Evolutionary conservation across 2,888 invertebrate species (phyloP).

Genomic region (Troglohyphantes excavatus): DNA sequence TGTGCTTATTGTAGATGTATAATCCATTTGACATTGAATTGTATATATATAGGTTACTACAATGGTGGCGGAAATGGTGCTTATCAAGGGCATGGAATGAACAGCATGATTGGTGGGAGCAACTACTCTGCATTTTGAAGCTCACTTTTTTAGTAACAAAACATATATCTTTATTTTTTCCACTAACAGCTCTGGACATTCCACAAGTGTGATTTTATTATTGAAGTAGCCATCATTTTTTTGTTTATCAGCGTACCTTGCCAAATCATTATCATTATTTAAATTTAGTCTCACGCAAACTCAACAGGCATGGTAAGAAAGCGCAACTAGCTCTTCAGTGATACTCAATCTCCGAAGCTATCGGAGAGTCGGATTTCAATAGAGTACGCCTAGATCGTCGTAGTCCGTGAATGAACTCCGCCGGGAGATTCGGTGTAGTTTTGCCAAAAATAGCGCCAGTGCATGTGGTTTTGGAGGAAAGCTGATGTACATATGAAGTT

Average conservation of each 20-base stretch:
- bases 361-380: background rate
- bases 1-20: too few relatives aligned
- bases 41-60: conserved; percentile 49
- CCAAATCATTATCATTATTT: conserved; percentile 41
- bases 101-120: conserved; percentile 77
- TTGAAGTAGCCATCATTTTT: conserved; percentile 47
- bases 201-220: conserved; percentile 52
- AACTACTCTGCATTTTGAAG: conserved; percentile 76
- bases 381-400: background rate
- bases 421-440: background rate
- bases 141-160: background rate
- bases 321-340: background rate
- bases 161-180: conserved; percentile 23
- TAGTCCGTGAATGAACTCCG: background rate
- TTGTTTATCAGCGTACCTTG: conserved; percentile 17
- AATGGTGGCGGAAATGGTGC: conserved; percentile 63
- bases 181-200: conserved; percentile 56
- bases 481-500: conserved; percentile 2
- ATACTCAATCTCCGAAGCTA: background rate
- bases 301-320: conserved; percentile 16
- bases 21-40: too few relatives aligned
- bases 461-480: background rate
- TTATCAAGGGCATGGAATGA: conserved; percentile 73
- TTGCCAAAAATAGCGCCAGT: background rate
- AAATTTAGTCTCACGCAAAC: conserved; percentile 27